Evolutionary conservation across 2,113 vertebrate genomes (phyloP), one percentile per base, ranked within the genome.

Genomic region (Manacus vitellinus): DNA sequence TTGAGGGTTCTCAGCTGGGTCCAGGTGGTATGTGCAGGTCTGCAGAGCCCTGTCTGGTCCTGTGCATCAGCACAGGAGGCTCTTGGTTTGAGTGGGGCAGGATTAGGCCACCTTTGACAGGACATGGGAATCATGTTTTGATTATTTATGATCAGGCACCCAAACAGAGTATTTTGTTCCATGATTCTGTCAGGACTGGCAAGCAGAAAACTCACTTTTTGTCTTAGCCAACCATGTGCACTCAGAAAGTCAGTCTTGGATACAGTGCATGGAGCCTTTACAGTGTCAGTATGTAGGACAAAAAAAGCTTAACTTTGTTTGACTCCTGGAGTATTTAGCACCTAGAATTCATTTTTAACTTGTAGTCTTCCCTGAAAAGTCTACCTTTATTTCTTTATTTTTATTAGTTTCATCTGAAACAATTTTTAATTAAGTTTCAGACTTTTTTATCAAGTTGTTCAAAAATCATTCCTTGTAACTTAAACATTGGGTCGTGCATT

Each of bases 221-320:
- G 24, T 6, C 16, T 80, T 41, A 72, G 51, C 28, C 41, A 80
- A 4, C 54, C 28, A 44, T 74, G 18, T 19, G 11, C 44, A 25
- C 58, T 71, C 35, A 63, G 33, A 16, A 66, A 39, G 12, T 22
- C 80, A 24, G 19, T 43, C 55, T 37, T 55, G 65, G 46, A 35
- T 6, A 13, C n/a, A 49, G 12, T 14, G n/a, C 68, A 30, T 0
- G 0, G 28, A 67, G 46, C 20, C 4, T 55, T 49, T 68, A 10
- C 25, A 41, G 2, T 59, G 52, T 28, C 87, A 51, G 10, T 52
- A 65, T 90, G 30, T 76, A 76, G 71, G 82, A 56, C 67, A 96
- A 47, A 39, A 88, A 55, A 51, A 91, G 51, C 43, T 93, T 74
- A 81, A 47, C 52, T 94, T 54, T 62, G 68, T 77, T 63, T 75